phyloP scores from a whole-genome alignment of 1,140 invertebrate species.

The Polypedilum pembai region DNA sequence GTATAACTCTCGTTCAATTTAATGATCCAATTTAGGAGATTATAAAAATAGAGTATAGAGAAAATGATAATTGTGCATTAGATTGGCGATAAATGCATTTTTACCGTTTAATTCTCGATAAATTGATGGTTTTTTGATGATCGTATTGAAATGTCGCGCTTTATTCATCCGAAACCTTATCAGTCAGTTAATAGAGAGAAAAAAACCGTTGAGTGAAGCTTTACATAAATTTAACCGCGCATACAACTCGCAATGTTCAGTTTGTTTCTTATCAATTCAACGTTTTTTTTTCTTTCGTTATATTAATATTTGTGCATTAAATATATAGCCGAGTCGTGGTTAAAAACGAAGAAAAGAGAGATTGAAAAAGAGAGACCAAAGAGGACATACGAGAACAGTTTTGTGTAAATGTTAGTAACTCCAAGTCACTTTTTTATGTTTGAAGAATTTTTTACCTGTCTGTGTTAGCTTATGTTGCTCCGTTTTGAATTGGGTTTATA shows the following conservation, averaged over 20 bases:
- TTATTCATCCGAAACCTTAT: background rate
- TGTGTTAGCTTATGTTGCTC: background rate
- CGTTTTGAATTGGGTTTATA: background rate
- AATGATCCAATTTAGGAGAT: conserved; percentile 3
- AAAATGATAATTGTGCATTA: conserved; percentile 1
- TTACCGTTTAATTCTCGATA: background rate
- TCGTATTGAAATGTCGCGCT: background rate
- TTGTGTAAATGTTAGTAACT: background rate
- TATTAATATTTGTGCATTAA: background rate
- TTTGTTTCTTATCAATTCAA: background rate
- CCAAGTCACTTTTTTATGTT: background rate
- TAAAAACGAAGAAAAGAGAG: background rate
- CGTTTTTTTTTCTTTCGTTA: background rate
- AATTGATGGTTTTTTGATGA: conserved; percentile 5
- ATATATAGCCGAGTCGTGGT: background rate
- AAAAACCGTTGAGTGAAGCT: conserved; percentile 5
- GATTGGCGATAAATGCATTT: conserved; percentile 1
- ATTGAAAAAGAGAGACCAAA: background rate
- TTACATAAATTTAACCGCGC: background rate
- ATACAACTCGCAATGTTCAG: background rate
- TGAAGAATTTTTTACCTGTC: background rate
- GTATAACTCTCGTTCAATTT: background rate
- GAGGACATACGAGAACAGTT: background rate
- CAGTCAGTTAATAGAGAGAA: background rate
- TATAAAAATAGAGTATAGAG: background rate